Evolutionary conservation across 2,113 vertebrate genomes (phyloP).

Genomic region (Semnornis frantzii): DNA sequence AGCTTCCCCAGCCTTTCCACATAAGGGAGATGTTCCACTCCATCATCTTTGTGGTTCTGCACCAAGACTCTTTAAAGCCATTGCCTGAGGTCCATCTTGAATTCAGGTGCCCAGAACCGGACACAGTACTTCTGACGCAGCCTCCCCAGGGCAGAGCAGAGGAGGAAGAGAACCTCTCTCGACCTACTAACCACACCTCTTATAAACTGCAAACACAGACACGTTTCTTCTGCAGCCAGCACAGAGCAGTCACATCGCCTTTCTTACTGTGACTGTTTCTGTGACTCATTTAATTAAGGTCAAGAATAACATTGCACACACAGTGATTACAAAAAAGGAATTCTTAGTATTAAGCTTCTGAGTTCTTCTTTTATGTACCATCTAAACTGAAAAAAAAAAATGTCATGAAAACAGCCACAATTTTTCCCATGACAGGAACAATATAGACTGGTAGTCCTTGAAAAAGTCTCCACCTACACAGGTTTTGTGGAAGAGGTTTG

Average conservation of each 20-base stretch:
- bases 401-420: not conserved
- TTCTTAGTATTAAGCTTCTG: not conserved
- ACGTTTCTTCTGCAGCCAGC: not conserved
- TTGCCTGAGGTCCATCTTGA: too few relatives aligned
- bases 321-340: not conserved
- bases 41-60: too few relatives aligned
- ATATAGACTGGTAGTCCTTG: not conserved
- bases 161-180: too few relatives aligned
- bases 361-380: not conserved
- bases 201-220: too few relatives aligned
- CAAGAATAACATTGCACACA: not conserved
- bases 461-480: not conserved
- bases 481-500: not conserved
- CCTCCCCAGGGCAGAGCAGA: too few relatives aligned
- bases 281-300: not conserved
- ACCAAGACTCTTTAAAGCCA: too few relatives aligned
- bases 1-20: too few relatives aligned
- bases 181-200: too few relatives aligned
- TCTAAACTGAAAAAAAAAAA: fast-evolving
- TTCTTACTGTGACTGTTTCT: not conserved
- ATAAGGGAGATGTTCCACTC: too few relatives aligned
- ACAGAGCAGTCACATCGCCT: not conserved
- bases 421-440: not conserved
- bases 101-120: too few relatives aligned
- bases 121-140: too few relatives aligned